A percentile compares a stretch with the other conserved stretches of the same genome.
These are phyloP conservation scores for Corella eumyota DNA, from an alignment of 23 tunicate genomes.

Conservation along the genomic window DNA sequence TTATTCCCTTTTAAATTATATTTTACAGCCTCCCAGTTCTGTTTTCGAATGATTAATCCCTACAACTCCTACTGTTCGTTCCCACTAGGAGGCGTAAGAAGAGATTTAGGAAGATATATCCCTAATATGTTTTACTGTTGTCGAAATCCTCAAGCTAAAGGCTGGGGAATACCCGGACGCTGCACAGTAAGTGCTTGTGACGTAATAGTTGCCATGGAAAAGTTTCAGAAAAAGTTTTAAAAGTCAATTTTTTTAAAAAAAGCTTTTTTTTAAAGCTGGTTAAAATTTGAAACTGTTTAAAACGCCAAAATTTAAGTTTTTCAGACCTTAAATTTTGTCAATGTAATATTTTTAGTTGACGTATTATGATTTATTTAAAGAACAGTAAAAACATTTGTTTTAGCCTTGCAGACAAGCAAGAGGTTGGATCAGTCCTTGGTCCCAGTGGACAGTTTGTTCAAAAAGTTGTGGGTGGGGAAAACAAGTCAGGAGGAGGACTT, in stretches of 20 bases:
- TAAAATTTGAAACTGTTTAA: too few species aligned
- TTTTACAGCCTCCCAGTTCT: too few species aligned
- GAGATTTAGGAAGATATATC: conserved; percentile 17
- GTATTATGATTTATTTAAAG: too few species aligned
- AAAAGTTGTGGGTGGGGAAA: conserved; percentile 34
- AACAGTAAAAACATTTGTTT: too few species aligned
- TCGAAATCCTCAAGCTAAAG: conserved; percentile 1
- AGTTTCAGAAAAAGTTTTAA: too few species aligned
- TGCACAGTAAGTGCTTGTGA: conserved; percentile 5
- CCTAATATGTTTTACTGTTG: conserved; percentile 13
- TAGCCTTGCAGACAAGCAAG: conserved; percentile 28
- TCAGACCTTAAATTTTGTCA: too few species aligned
- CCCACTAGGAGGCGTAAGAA: conserved; percentile 15
- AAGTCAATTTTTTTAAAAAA: too few species aligned
- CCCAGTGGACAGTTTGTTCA: conserved; percentile 36
- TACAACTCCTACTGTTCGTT: background rate
- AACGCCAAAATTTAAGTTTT: too few species aligned
- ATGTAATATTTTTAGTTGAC: too few species aligned
- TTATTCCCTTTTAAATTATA: too few species aligned
- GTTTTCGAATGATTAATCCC: background rate
- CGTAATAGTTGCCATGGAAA: too few species aligned
- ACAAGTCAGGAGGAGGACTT: conserved; percentile 23
- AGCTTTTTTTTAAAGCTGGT: too few species aligned
- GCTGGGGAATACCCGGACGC: conserved; percentile 14
- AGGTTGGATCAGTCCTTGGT: conserved; percentile 27